Evolutionary conservation across 2,888 invertebrate genomes (phyloP), one percentile per base, ranked within the genome.

Genomic region (Orchesella flavescens): DNA sequence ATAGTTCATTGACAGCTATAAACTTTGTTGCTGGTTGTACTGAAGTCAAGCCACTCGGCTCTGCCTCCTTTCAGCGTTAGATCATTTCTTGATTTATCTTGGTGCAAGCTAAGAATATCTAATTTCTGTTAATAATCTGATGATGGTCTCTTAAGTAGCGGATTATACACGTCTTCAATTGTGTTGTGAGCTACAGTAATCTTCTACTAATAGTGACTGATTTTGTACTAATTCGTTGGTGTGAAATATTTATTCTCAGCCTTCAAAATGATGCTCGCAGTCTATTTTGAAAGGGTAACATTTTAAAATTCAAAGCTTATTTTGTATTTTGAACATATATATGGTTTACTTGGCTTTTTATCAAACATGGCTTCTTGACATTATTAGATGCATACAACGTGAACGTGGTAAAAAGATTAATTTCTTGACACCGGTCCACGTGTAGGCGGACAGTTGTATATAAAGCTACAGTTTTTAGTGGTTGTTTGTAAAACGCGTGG

Each of bases 231-330:
- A n/a, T 34, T 34, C 34, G 7, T 34, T 34, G 34, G 7, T 7
- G 34, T 34, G 34, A 34, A 34, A 34, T 34, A 34, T 34, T 4
- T 34, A 34, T 7, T 34, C 19, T 53, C 53, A 63, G 19, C 61
- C 5, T 34, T n/a, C 63, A 81, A 75, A 66, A 85, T 85, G 85
- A 85, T 85, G 85, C 75, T 85, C 49, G 85, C 85, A 46, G 78
- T 85, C 61, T 85, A 85, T 44, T 85, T 85, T 23, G 85, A 85
- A 71, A 78, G 85, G 85, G 85, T 85, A 85, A 84, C 15, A 10
- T n/a, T 34, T 57, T 15, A 61, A n/a, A 43, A n/a, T 59, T 59
- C 9, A 19, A 44, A 17, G 15, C 15, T 72, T 72, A 10, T 0
- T 46, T 19, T 7, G 21, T 46, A n/a, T 19, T 0, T 9, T 13